A percentile compares a stretch with the other conserved stretches of the same genome.
phyloP scores from a whole-genome alignment of 1,140 invertebrate species.

The Diabrotica undecimpunctata region DNA sequence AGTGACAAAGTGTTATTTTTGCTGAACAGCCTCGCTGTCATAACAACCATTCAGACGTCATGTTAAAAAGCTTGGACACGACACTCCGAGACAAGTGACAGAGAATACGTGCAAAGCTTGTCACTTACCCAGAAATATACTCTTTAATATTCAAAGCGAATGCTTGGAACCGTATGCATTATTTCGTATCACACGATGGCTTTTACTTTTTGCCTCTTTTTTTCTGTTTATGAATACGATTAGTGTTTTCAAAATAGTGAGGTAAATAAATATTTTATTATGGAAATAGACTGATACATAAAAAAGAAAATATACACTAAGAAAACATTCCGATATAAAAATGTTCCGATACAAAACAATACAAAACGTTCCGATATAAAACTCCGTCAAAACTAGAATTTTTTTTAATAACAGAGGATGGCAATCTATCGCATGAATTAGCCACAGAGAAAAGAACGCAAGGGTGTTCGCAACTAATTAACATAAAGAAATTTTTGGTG shows the following conservation, averaged over 20 bases:
- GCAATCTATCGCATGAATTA: no score
- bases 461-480: no score
- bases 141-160: constrained; percentile 32
- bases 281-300: no score
- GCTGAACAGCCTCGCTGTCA: constrained; percentile 32
- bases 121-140: constrained; percentile 35
- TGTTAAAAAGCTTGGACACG: constrained; percentile 34
- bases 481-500: no score
- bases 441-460: no score
- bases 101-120: constrained; percentile 35
- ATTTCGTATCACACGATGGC: constrained; percentile 19
- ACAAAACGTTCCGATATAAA: no score
- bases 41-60: constrained; percentile 37
- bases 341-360: no score
- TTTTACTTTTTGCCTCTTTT: neutral
- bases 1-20: constrained; percentile 38
- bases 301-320: no score
- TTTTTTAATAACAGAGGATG: no score
- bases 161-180: constrained; percentile 13
- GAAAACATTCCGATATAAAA: no score
- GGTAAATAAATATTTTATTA: neutral
- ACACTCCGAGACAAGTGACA: constrained; percentile 28
- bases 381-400: no score
- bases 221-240: neutral
- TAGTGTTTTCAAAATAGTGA: neutral